Percentiles rank a stretch among this genome's conserved stretches.
phyloP scores from a whole-genome alignment of 2,113 vertebrate species.

The Clarias magur region DNA sequence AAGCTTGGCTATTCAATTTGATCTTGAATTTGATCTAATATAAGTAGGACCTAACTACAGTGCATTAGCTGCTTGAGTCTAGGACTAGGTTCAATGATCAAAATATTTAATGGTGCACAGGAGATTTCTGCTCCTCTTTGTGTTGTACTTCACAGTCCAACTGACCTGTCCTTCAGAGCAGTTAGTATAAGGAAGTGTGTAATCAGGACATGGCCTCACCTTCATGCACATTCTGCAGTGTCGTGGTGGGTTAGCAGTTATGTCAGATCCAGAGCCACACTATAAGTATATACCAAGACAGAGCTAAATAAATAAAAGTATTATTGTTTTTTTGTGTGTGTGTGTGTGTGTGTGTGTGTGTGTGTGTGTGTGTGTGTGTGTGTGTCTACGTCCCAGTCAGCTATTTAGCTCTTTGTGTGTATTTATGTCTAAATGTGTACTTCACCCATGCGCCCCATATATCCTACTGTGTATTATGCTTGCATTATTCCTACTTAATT shows the following conservation, averaged over 20 bases:
- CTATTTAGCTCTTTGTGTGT: neutral
- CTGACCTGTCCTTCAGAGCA: slow-evolving; percentile 27
- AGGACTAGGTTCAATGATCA: neutral
- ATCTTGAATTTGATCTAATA: neutral
- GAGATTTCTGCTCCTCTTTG: neutral
- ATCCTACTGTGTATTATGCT: neutral
- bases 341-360: neutral
- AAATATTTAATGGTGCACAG: neutral
- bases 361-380: no score
- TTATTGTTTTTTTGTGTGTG: no score
- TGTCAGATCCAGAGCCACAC: slow-evolving; percentile 19
- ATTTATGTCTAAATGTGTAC: neutral
- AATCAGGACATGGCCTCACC: slow-evolving; percentile 25
- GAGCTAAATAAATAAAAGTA: neutral
- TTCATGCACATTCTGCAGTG: slow-evolving; percentile 38
- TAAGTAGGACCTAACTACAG: neutral
- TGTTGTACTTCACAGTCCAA: neutral
- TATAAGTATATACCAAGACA: neutral
- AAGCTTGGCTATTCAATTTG: neutral
- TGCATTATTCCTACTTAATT: neutral
- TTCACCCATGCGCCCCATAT: neutral
- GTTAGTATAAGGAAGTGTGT: slow-evolving; percentile 22
- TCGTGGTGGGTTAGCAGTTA: slow-evolving; percentile 20
- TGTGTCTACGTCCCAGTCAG: neutral
- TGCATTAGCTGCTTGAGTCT: neutral